phyloP scores from a whole-genome alignment of 1,140 invertebrate species.

The Drosophila pandora region DNA sequence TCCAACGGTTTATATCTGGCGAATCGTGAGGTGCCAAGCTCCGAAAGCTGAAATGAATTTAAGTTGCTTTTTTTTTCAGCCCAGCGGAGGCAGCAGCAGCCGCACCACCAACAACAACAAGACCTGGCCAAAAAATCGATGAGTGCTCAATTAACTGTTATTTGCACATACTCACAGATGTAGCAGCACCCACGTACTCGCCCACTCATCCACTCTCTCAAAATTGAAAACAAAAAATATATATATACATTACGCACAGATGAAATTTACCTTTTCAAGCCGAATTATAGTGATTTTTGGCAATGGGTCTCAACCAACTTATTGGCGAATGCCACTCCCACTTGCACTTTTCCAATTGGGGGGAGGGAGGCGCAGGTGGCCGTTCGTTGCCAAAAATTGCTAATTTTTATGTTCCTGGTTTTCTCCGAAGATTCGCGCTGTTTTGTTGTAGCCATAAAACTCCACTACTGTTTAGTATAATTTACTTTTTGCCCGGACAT shows the following conservation, averaged over 20 bases:
- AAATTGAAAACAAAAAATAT: slow-evolving; percentile 9
- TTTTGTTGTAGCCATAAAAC: neutral
- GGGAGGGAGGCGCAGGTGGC: slow-evolving; percentile 20
- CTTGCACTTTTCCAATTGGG: slow-evolving; percentile 54
- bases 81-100: neutral
- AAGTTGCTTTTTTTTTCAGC: slow-evolving; percentile 8
- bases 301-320: slow-evolving; percentile 69
- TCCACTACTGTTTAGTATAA: slow-evolving; percentile 66
- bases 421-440: neutral
- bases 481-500: slow-evolving; percentile 56
- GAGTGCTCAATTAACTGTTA: slow-evolving; percentile 50
- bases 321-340: slow-evolving; percentile 67
- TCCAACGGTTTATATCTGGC: slow-evolving; percentile 39
- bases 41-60: slow-evolving; percentile 41
- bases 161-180: too few species aligned
- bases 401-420: neutral
- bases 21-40: slow-evolving; percentile 19
- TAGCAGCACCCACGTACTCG: too few species aligned
- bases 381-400: slow-evolving; percentile 40
- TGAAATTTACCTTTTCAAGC: slow-evolving; percentile 70
- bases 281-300: slow-evolving; percentile 48
- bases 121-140: slow-evolving; percentile 55
- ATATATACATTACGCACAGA: slow-evolving; percentile 17
- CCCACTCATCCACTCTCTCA: slow-evolving; percentile 29
- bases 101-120: slow-evolving; percentile 7